Conservation (phyloP, 2,113 vertebrate species). For the Macroglossus sobrinus region DNA sequence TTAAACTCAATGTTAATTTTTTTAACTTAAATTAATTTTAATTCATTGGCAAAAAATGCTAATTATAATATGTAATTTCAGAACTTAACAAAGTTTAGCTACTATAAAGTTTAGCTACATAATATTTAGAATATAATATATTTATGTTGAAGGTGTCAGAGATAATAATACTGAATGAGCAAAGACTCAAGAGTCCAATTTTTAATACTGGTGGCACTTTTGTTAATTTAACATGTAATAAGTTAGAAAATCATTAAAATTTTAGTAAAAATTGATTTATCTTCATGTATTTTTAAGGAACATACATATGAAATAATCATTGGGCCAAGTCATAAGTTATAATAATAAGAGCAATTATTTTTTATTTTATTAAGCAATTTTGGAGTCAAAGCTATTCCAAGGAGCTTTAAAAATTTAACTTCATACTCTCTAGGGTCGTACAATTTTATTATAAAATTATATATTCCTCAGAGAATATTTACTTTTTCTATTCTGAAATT, state of each 20-base stretch:
- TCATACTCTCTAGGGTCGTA: not conserved
- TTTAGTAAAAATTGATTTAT: conserved; percentile 41
- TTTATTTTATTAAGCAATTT: not conserved
- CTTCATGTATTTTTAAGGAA: conserved; percentile 16
- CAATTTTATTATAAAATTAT: not conserved
- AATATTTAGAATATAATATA: not conserved
- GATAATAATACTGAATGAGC: not conserved
- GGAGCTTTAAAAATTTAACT: not conserved
- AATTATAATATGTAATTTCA: not conserved
- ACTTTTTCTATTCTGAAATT: not conserved
- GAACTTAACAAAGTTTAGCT: not conserved
- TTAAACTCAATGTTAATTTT: not conserved
- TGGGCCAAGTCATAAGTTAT: not conserved
- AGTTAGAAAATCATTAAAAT: conserved; percentile 43
- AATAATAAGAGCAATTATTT: not conserved
- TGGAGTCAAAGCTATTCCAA: not conserved
- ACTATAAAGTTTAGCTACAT: not conserved
- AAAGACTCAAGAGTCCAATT: not conserved
- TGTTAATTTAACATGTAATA: conserved; percentile 42
- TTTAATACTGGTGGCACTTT: conserved; percentile 52
- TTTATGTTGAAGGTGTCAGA: not conserved
- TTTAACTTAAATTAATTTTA: not conserved
- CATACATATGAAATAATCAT: not conserved
- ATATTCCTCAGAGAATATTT: not conserved
- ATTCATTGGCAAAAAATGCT: not conserved